A percentile compares a stretch with the other conserved stretches of the same genome.
Conservation (phyloP, 2,888 invertebrate species). For the Hypolimnas misippus region DNA sequence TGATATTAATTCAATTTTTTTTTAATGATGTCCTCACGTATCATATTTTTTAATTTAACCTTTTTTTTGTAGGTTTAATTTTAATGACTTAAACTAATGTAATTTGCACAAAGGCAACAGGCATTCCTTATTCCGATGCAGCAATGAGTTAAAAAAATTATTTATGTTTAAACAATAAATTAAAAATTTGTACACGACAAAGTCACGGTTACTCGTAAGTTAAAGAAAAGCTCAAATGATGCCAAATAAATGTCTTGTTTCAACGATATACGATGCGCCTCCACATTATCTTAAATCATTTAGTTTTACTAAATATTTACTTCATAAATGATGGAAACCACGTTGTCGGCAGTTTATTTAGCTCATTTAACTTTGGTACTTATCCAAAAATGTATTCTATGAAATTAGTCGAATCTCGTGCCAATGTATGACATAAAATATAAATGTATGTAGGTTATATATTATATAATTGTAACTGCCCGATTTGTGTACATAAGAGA, state of each 20-base stretch:
- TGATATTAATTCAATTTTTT: no score
- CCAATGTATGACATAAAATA: not conserved
- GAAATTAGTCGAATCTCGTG: constrained; percentile 9
- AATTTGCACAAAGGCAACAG: no score
- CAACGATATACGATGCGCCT: constrained; percentile 25
- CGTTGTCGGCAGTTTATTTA: constrained; percentile 19
- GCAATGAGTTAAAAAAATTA: no score
- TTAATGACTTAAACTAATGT: no score
- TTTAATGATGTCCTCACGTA: no score
- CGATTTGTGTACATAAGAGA: no score
- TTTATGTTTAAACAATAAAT: not conserved
- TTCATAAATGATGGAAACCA: constrained; percentile 36
- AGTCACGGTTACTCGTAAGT: not conserved
- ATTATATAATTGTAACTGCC: no score
- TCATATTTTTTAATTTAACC: no score
- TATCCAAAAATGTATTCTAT: constrained; percentile 1
- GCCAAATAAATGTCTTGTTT: constrained; percentile 6
- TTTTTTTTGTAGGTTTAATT: no score
- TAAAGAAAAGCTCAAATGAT: not conserved
- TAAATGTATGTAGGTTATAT: no score
- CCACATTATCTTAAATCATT: constrained; percentile 30
- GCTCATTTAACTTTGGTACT: constrained; percentile 7
- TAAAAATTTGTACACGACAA: not conserved
- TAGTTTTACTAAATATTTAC: constrained; percentile 33
- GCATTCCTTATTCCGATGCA: no score